Conservation (phyloP, 1,140 invertebrate genomes). For the Caenorhabditis brenneri region DNA sequence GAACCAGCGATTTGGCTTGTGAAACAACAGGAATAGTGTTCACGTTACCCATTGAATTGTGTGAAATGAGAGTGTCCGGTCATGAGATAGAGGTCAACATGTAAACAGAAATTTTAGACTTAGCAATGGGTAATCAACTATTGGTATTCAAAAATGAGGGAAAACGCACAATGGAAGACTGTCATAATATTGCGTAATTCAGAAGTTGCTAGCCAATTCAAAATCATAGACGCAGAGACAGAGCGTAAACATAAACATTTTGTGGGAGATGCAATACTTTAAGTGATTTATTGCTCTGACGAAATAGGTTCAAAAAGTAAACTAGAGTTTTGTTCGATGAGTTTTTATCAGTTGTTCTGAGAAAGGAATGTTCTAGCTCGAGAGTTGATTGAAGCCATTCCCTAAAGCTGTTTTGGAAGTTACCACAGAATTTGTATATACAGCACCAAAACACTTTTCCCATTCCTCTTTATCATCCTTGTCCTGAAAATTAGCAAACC, state of each 20-base stretch:
- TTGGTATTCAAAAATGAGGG: no score
- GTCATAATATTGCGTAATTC: not conserved
- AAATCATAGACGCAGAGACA: not conserved
- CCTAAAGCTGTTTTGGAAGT: no score
- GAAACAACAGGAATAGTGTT: conserved; percentile 53
- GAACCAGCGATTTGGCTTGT: conserved; percentile 51
- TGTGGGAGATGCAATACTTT: not conserved
- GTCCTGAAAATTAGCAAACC: no score
- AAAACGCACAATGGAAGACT: no score
- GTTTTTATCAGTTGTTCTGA: no score
- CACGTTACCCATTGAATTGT: not conserved
- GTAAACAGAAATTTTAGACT: not conserved
- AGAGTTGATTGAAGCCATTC: no score
- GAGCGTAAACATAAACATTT: not conserved
- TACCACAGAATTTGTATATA: no score
- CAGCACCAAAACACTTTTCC: no score
- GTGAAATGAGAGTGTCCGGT: not conserved
- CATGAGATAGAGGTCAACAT: not conserved
- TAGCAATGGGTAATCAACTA: not conserved
- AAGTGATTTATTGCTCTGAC: not conserved
- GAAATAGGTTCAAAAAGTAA: no score
- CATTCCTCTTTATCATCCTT: no score
- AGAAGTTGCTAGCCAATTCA: not conserved
- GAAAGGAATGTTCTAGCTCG: no score
- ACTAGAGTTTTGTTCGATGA: no score